Conservation (phyloP, 2,888 invertebrate genomes). For the Melanotus villosus region DNA sequence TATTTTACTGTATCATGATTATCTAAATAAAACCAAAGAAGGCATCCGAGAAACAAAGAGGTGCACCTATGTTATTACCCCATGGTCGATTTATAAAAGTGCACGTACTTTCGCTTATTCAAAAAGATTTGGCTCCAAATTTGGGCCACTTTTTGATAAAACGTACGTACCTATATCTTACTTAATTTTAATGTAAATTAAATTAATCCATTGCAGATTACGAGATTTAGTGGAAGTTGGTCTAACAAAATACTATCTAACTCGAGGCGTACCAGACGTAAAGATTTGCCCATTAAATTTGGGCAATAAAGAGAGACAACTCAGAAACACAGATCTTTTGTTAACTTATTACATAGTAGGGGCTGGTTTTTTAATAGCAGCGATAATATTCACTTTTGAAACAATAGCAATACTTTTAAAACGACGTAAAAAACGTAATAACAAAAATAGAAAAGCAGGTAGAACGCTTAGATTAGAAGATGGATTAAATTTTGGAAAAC, state of each 20-base stretch:
- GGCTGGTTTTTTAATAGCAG: conserved; percentile 75
- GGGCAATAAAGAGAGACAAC: conserved; percentile 80
- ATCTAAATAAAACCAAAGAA: conserved; percentile 72
- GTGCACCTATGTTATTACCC: conserved; percentile 85
- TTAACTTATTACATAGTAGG: conserved; percentile 83
- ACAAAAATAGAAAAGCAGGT: not conserved
- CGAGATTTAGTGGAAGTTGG: conserved; percentile 78
- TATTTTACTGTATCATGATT: conserved; percentile 80
- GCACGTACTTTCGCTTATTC: conserved; percentile 83
- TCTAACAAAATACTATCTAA: conserved; percentile 75
- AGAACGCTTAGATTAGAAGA: not conserved
- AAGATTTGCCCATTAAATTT: conserved; percentile 84
- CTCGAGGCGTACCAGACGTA: conserved; percentile 75
- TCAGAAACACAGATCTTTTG: conserved; percentile 79
- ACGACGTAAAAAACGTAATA: not conserved
- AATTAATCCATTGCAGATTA: conserved; percentile 69
- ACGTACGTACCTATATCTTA: not conserved
- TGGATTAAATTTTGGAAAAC: conserved; percentile 13
- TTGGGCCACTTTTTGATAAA: conserved; percentile 62
- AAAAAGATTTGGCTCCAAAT: conserved; percentile 72
- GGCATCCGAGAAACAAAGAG: conserved; percentile 72
- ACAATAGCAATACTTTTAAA: conserved; percentile 57
- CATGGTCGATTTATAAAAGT: conserved; percentile 76
- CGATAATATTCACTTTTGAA: conserved; percentile 76
- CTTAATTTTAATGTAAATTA: not conserved